Percentiles rank a stretch among this genome's conserved stretches.
Conservation (phyloP, 2,888 invertebrate genomes). For the Drosophila prolongata region DNA sequence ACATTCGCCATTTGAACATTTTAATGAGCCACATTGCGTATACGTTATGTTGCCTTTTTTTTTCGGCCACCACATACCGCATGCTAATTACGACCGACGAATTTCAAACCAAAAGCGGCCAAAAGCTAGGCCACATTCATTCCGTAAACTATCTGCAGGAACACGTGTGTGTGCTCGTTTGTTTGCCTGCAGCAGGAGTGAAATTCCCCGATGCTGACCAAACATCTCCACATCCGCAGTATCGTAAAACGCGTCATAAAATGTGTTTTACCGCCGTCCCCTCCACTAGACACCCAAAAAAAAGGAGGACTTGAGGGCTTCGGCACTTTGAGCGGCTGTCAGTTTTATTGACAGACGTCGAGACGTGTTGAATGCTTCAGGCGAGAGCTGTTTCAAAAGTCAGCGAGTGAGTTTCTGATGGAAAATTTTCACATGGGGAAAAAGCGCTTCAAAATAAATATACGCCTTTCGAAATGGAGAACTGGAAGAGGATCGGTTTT, state of each 20-base stretch:
- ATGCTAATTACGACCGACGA: constrained; percentile 33
- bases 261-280: constrained; percentile 23
- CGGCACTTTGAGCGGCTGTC: constrained; percentile 44
- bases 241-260: constrained; percentile 48
- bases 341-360: constrained; percentile 49
- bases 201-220: constrained; percentile 15
- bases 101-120: constrained; percentile 27
- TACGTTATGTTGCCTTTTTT: constrained; percentile 49
- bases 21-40: constrained; percentile 66
- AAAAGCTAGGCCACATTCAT: constrained; percentile 17
- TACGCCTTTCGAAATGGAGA: neutral
- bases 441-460: neutral
- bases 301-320: constrained; percentile 13
- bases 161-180: constrained; percentile 6
- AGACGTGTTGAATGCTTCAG: constrained; percentile 38
- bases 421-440: constrained; percentile 8
- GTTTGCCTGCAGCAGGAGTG: constrained; percentile 18
- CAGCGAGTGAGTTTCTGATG: neutral
- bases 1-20: constrained; percentile 41
- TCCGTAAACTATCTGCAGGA: constrained; percentile 23
- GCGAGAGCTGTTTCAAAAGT: constrained; percentile 18
- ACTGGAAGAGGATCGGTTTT: no score
- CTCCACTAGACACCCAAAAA: constrained; percentile 8
- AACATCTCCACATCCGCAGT: constrained; percentile 29
- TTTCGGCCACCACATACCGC: constrained; percentile 22